A percentile compares a stretch with the other conserved stretches of the same genome.
These are phyloP conservation scores for Eristalis intricaria DNA, from an alignment of 2,888 invertebrate species.

Conservation along the genomic window DNA sequence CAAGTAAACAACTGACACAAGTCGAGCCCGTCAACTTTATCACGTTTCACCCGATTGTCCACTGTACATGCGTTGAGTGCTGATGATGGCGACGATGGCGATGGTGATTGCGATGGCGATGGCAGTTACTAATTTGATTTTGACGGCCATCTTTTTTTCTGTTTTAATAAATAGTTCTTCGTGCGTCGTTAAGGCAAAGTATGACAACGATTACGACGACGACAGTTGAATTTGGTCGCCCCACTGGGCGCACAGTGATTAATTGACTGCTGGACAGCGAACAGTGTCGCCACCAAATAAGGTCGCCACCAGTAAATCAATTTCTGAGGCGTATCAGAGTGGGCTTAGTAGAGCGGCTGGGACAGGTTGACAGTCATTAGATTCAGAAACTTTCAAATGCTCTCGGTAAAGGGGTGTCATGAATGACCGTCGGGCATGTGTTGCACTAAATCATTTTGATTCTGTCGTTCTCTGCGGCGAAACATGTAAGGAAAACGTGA, in stretches of 20 bases:
- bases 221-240: conserved; percentile 45
- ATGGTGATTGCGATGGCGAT: conserved; percentile 17
- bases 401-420: conserved; percentile 43
- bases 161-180: conserved; percentile 7
- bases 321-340: conserved; percentile 44
- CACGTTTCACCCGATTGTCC: conserved; percentile 15
- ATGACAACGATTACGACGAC: conserved; percentile 47
- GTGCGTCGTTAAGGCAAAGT: conserved; percentile 33
- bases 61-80: conserved; percentile 1
- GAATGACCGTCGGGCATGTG: conserved; percentile 43
- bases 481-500: conserved; percentile 46
- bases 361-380: conserved; percentile 33
- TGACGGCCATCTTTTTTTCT: conserved; percentile 17
- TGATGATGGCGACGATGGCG: conserved; percentile 1
- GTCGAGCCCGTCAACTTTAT: conserved; percentile 8
- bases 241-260: conserved; percentile 46
- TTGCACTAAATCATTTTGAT: conserved; percentile 55
- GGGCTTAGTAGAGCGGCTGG: conserved; percentile 26
- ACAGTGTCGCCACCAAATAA: conserved; percentile 49
- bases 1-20: conserved; percentile 34
- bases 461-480: conserved; percentile 42
- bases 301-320: conserved; percentile 56
- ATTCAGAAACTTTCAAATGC: conserved; percentile 58
- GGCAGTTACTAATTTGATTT: conserved; percentile 57
- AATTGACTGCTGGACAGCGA: conserved; percentile 51